Evolutionary conservation across 2,113 vertebrate species (phyloP).

Genomic region (Anoplopoma fimbria): DNA sequence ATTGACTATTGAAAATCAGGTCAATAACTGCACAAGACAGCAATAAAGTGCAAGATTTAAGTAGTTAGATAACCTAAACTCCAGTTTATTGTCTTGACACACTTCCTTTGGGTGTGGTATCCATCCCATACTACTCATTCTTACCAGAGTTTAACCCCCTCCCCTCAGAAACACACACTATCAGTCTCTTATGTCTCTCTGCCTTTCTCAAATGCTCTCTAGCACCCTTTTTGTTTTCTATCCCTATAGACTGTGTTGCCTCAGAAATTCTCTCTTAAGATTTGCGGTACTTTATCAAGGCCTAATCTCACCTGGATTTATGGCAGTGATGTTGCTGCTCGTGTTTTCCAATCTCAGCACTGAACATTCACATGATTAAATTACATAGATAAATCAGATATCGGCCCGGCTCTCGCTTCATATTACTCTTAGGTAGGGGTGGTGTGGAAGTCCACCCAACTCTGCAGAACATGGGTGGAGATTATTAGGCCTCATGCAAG

Average conservation of each 20-base stretch:
- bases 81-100: conserved; percentile 18
- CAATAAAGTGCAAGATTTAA: neutral
- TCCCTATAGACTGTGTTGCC: conserved; percentile 45
- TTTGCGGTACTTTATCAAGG: conserved; percentile 32
- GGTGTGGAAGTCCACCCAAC: neutral
- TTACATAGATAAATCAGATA: conserved; percentile 50
- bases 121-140: conserved; percentile 10
- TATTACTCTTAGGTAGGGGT: neutral
- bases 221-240: conserved; percentile 16
- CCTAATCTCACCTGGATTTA: conserved; percentile 52
- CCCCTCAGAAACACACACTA: conserved; percentile 13
- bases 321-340: conserved; percentile 29
- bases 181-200: neutral
- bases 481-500: no score
- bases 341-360: conserved; percentile 56
- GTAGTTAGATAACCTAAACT: conserved; percentile 25
- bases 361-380: conserved; percentile 59
- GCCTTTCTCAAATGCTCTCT: conserved; percentile 7
- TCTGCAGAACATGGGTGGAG: neutral
- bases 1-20: conserved; percentile 41
- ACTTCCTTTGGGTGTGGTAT: neutral
- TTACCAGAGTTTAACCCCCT: neutral
- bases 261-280: conserved; percentile 36
- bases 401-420: neutral
- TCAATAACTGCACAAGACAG: conserved; percentile 21